Conservation (phyloP, 2,888 invertebrate species). For the Hyppa rectilinea region DNA sequence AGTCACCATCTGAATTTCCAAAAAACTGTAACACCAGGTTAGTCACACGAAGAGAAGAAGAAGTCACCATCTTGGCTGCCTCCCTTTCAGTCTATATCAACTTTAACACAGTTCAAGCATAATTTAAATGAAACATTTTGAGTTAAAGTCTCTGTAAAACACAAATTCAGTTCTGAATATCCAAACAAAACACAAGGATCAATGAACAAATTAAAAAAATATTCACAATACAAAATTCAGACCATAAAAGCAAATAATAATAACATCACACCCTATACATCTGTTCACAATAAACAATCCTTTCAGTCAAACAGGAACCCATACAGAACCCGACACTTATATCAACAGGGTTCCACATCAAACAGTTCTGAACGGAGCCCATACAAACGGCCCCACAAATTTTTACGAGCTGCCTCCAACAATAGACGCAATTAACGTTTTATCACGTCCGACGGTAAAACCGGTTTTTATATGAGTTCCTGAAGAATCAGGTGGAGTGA, state of each 20-base stretch:
- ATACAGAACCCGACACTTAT: conserved; percentile 40
- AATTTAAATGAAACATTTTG: background rate
- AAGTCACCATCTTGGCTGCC: too few relatives aligned
- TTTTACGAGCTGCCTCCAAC: conserved; percentile 71
- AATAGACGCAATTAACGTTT: conserved; percentile 74
- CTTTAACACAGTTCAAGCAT: background rate
- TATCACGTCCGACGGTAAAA: conserved; percentile 70
- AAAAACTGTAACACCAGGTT: too few relatives aligned
- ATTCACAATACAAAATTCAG: background rate
- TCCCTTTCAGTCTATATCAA: background rate
- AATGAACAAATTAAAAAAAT: background rate
- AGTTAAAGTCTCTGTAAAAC: background rate
- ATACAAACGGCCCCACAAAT: conserved; percentile 65
- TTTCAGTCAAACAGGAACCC: conserved; percentile 16
- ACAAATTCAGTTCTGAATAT: background rate
- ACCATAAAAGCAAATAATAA: background rate
- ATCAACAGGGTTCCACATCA: conserved; percentile 61
- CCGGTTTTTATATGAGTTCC: conserved; percentile 63
- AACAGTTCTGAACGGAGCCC: conserved; percentile 41
- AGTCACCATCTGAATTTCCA: too few relatives aligned
- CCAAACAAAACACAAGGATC: background rate
- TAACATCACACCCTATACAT: conserved; percentile 2
- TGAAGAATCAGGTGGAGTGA: conserved; percentile 53
- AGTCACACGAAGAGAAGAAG: too few relatives aligned
- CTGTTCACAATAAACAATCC: conserved; percentile 46